Percentiles rank a stretch among this genome's conserved stretches.
These are phyloP conservation scores for Aphaenogaster ashmeadi DNA, from an alignment of 1,140 invertebrate species.

Conservation along the genomic window DNA sequence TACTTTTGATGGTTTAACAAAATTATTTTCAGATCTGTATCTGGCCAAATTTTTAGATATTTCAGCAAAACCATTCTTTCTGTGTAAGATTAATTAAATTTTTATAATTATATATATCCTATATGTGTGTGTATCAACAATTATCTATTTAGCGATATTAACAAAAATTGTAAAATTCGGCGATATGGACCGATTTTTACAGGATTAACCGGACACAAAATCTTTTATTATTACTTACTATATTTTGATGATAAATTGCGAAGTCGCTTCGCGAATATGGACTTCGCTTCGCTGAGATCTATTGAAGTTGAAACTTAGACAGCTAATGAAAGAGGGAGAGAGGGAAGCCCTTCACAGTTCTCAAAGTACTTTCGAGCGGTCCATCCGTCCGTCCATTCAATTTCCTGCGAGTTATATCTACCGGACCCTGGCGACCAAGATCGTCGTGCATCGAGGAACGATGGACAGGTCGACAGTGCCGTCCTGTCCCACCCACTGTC, in stretches of 20 bases:
- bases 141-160: neutral
- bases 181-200: neutral
- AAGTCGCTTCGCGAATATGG: neutral
- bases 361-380: constrained; percentile 13
- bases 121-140: neutral
- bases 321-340: neutral
- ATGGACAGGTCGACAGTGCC: constrained; percentile 36
- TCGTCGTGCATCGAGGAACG: constrained; percentile 11
- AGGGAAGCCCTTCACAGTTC: neutral
- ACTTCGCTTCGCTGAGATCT: neutral
- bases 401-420: constrained; percentile 15
- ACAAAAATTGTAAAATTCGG: neutral
- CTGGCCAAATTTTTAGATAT: too few relatives aligned
- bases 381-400: constrained; percentile 36
- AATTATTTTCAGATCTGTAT: too few relatives aligned
- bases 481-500: neutral
- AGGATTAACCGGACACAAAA: neutral
- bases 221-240: neutral
- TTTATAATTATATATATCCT: neutral
- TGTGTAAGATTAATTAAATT: too few relatives aligned
- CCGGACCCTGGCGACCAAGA: constrained; percentile 6
- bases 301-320: neutral
- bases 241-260: neutral
- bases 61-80: too few relatives aligned
- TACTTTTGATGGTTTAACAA: too few relatives aligned